phyloP scores from a whole-genome alignment of 1,140 invertebrate species.

The Dreissena rostriformis region DNA sequence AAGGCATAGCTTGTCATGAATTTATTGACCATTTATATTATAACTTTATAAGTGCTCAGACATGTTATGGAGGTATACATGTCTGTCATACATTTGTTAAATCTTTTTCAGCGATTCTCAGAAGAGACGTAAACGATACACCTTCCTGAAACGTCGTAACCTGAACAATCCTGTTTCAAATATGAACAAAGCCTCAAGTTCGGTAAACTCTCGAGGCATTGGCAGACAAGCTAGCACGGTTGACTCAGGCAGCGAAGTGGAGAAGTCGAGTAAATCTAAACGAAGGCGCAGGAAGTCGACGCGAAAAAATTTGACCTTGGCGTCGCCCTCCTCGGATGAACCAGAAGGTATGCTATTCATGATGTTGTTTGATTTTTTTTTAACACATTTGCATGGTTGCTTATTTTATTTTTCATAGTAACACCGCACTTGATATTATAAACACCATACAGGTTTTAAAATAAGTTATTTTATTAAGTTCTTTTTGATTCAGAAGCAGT shows the following conservation, averaged over 20 bases:
- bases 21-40: no score
- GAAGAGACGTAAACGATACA: constrained; percentile 61
- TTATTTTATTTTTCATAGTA: neutral
- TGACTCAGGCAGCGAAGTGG: constrained; percentile 57
- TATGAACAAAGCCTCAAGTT: constrained; percentile 19
- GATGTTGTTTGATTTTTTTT: neutral
- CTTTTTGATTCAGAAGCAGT: no score
- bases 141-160: constrained; percentile 62
- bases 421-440: neutral
- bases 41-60: no score
- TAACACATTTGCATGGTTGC: neutral
- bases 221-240: constrained; percentile 47
- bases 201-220: constrained; percentile 14
- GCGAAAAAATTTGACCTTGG: constrained; percentile 55
- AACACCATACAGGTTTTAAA: neutral
- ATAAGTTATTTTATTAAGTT: neutral
- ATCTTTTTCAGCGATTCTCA: constrained; percentile 62
- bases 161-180: constrained; percentile 53
- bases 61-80: neutral
- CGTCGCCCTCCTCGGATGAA: constrained; percentile 68
- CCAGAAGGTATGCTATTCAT: constrained; percentile 58
- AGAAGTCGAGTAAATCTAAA: constrained; percentile 50
- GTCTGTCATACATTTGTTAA: neutral
- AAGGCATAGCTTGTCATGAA: no score
- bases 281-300: constrained; percentile 43